Percentiles rank a stretch among this genome's conserved stretches.
Evolutionary conservation across 2,113 vertebrate genomes (phyloP).

Genomic region (Elephantulus edwardii): DNA sequence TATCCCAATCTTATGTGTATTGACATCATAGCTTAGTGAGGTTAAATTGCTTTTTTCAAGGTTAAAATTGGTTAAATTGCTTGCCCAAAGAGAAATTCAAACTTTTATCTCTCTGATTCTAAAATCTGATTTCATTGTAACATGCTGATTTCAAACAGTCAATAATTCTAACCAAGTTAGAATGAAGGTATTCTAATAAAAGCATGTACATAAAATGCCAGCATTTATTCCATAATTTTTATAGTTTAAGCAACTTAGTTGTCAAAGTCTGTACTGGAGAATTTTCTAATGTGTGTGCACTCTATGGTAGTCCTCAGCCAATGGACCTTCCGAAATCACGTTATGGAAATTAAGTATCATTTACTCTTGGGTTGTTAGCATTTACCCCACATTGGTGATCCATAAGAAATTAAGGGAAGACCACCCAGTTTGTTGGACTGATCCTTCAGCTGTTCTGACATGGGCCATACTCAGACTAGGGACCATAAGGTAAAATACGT

Average conservation of each 20-base stretch:
- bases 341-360: conserved; percentile 41
- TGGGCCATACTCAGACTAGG: not conserved
- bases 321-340: conserved; percentile 6
- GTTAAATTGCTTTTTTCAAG: conserved; percentile 43
- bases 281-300: not conserved
- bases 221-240: conserved; percentile 28
- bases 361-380: conserved; percentile 47
- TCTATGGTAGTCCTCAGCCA: not conserved
- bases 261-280: conserved; percentile 5
- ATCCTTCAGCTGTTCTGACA: conserved; percentile 43
- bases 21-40: not conserved
- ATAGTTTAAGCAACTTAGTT: conserved; percentile 4
- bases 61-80: conserved; percentile 37
- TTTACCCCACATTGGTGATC: conserved; percentile 39
- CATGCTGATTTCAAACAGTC: not conserved
- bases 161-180: conserved; percentile 26
- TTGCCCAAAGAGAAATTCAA: conserved; percentile 40
- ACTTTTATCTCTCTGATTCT: not conserved
- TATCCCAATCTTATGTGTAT: not conserved
- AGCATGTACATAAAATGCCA: not conserved
- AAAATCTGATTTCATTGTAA: conserved; percentile 7
- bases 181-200: too few species aligned
- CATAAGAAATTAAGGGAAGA: conserved; percentile 67
- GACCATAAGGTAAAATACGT: conserved; percentile 11
- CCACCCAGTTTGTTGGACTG: conserved; percentile 53